Base-by-base conservation (phyloP, 2,797 vertebrate species). In the Lepilemur septentrionalis region DNA sequence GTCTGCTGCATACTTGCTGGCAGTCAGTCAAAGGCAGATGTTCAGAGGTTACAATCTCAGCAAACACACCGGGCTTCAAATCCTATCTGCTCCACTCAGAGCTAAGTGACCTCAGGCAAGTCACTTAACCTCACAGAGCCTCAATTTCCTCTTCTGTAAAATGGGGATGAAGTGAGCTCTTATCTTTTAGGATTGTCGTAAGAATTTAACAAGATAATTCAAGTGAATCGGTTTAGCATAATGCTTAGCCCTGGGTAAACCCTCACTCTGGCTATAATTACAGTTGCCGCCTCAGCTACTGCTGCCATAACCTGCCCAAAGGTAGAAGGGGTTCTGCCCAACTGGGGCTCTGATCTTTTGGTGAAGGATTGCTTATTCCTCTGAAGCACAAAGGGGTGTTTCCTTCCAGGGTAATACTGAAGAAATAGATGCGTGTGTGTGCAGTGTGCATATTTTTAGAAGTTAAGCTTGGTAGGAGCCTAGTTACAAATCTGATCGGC, bases 401-500 rank as follows among this genome's bases (percentile, higher is more conserved):
- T 82, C 17, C 7, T 50, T 30, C 8, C 10, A 63, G 43, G 9
- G 43, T 35, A 73, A 80, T 61, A 50, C 10, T 2, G 25, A 69
- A 84, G 88, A 69, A 28, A n/a, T 7, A 32, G 1, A n/a, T 28
- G 10, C 4, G 2, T 7, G 7, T 11, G 12, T 13, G 59, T 20
- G n/a, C 1, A 72, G 67, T 13, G 14, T 20, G 20, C 43, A 4
- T 35, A 2, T 63, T 79, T 95, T 69, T 80, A 38, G 93, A 41
- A 82, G 30, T 17, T 83, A 63, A 82, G 46, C 41, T 67, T 59
- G 89, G 93, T 86, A 98, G 96, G 87, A 97, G 84, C 52, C 91
- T 82, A 4, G 63, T 97, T 98, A 97, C 96, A 98, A 98, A 98
- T 97, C 63, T 63, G 67, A 73, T 65, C 70, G 92, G 86, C 76